Base-by-base conservation (phyloP, 2,113 vertebrate genomes). In the Tyrannus savana region DNA sequence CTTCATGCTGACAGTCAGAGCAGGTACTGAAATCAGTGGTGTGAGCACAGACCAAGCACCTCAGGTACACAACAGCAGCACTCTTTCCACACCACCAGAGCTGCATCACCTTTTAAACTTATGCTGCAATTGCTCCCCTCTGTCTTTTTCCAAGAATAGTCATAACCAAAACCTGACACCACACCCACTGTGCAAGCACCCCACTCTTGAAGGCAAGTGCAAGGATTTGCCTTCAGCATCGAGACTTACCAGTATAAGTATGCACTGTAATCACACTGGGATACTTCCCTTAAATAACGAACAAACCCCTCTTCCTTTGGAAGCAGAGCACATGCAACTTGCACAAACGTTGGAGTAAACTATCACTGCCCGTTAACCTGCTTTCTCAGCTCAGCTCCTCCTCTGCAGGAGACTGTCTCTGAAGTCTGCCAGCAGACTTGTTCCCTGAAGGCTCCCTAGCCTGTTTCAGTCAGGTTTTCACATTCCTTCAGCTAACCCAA, bases 41-140 rank as follows among this genome's bases (percentile, higher is more conserved):
- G 0, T 1, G 22, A 42, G 19, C 0, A 3, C 41, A 64, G n/a
- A 10, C 8, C 8, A 30, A 53, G 42, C 19, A 23, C 4, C 28
- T 10, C 1, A 0, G 42, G 24, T 6, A 30, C 1, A 1, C 10
- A 24, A 16, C 1, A 0, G 31, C 46, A 67, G 50, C n/a, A 52
- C 17, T 4, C 44, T 41, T 44, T 4, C 14, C 4, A 0, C 0
- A 2, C 33, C 33, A 6, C 68, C 16, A 5, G n/a, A 66, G 23
- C 35, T 14, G 22, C 18, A 10, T 2, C 4, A 58, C 23, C 56
- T 42, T 23, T 52, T 24, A 37, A 17, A 23, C 13, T 5, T 0
- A 14, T 12, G 14, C 49, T 69, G 58, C 4, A 2, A 6, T 0
- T 19, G 7, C 2, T 56, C 62, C 63, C 22, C 52, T 37, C 47